phyloP scores from a whole-genome alignment of 2,113 vertebrate species.

The Protobothrops mucrosquamatus region DNA sequence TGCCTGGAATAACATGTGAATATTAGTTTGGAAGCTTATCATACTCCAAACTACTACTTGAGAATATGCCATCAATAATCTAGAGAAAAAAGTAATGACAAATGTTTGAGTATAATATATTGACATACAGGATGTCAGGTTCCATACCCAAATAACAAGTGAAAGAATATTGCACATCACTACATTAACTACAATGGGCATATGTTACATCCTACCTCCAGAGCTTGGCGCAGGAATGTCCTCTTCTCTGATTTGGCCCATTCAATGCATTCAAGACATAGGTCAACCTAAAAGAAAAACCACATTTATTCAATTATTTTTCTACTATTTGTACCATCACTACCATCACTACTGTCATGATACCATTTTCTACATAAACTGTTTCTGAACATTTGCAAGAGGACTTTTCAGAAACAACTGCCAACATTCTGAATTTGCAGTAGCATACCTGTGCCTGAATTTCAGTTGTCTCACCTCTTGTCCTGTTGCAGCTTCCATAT shows the following conservation, averaged over 20 bases:
- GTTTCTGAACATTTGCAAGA: not conserved
- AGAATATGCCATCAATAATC: not conserved
- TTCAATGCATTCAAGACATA: conserved; percentile 98
- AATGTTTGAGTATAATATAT: too few relatives aligned
- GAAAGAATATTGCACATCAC: not conserved
- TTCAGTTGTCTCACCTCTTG: conserved; percentile 83
- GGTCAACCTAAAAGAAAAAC: conserved; percentile 74
- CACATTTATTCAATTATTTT: conserved; percentile 1
- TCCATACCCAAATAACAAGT: not conserved
- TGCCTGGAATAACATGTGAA: not conserved
- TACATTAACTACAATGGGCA: accelerated
- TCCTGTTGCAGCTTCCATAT: conserved; percentile 98
- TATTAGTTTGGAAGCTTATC: not conserved
- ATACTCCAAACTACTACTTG: not conserved
- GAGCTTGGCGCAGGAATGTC: conserved; percentile 95
- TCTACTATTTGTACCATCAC: not conserved
- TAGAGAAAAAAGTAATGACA: not conserved
- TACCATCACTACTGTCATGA: too few relatives aligned
- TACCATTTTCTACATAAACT: not conserved
- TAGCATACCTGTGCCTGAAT: not conserved
- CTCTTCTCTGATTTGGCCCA: conserved; percentile 99
- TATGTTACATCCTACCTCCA: conserved; percentile 77
- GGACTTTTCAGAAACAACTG: not conserved
- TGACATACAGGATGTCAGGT: not conserved
- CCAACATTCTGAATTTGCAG: not conserved